These are phyloP conservation scores for Erebia ligea DNA, from an alignment of 2,888 invertebrate genomes.

Conservation along the genomic window DNA sequence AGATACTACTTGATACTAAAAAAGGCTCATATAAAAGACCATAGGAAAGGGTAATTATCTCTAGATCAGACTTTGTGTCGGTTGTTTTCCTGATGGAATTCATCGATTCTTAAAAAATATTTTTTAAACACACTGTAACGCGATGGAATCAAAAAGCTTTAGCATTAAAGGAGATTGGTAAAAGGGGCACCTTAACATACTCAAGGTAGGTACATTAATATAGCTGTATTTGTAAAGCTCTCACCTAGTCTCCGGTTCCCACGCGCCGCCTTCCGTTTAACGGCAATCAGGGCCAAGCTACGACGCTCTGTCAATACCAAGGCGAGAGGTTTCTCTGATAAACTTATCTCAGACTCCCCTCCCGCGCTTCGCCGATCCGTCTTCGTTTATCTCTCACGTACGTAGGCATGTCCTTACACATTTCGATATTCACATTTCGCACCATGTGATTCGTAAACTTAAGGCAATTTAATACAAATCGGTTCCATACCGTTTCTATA, in stretches of 20 bases:
- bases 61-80: background rate
- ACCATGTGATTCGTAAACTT: slow-evolving; percentile 14
- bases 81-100: background rate
- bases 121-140: background rate
- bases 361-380: slow-evolving; percentile 53
- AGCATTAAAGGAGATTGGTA: background rate
- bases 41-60: background rate
- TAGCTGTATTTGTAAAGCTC: slow-evolving; percentile 35
- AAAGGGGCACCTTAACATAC: slow-evolving; percentile 9
- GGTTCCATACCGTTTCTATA: background rate
- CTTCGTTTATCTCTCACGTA: slow-evolving; percentile 78
- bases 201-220: slow-evolving; percentile 21
- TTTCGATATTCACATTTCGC: slow-evolving; percentile 29
- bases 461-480: slow-evolving; percentile 1
- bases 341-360: slow-evolving; percentile 71
- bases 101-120: background rate
- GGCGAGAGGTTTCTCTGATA: slow-evolving; percentile 81
- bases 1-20: too few species aligned
- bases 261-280: slow-evolving; percentile 74
- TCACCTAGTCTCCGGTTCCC: slow-evolving; percentile 44
- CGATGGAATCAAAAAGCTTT: slow-evolving; percentile 9
- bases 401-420: slow-evolving; percentile 47
- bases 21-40: too few species aligned
- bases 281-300: slow-evolving; percentile 78
- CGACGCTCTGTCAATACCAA: slow-evolving; percentile 81